Evolutionary conservation across 2,113 vertebrate genomes (phyloP).

Genomic region (Xenopus borealis): DNA sequence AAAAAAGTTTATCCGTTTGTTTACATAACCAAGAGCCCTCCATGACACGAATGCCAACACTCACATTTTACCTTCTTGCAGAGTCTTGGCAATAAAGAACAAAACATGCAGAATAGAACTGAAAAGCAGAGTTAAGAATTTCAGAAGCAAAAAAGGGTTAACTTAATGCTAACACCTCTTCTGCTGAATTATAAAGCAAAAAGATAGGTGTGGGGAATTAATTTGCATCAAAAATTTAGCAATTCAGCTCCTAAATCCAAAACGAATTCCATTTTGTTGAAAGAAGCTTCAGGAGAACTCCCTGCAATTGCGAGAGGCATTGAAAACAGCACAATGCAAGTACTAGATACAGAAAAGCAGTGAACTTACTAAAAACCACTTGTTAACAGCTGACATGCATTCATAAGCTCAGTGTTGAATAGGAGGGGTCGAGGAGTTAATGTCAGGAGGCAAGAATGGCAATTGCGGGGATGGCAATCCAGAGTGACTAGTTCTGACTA

Average conservation of each 20-base stretch:
- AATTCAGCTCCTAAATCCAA: conserved; percentile 58
- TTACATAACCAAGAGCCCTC: conserved; percentile 23
- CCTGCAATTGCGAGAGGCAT: conserved; percentile 38
- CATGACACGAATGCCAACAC: not conserved
- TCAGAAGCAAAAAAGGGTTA: conserved; percentile 52
- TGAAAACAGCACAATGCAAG: conserved; percentile 71
- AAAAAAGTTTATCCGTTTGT: not conserved
- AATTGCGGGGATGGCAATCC: conserved; percentile 66
- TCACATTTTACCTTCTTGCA: conserved; percentile 45
- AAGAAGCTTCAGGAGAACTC: conserved; percentile 40
- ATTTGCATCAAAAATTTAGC: conserved; percentile 27
- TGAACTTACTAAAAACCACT: conserved; percentile 82
- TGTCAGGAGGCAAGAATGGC: conserved; percentile 73
- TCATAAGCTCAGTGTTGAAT: conserved; percentile 78
- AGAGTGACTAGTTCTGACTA: conserved; percentile 60
- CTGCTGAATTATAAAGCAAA: conserved; percentile 48
- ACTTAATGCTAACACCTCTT: conserved; percentile 51
- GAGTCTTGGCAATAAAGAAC: conserved; percentile 68
- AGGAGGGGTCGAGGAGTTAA: conserved; percentile 59
- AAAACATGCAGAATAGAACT: conserved; percentile 64
- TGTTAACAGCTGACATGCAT: conserved; percentile 90
- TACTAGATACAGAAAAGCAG: conserved; percentile 83
- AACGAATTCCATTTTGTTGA: conserved; percentile 45
- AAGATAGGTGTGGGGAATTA: conserved; percentile 54
- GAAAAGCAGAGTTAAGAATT: conserved; percentile 59